Conservation (phyloP, 92 coral and sea anemone species). For the Zoanthus sansibaricus region DNA sequence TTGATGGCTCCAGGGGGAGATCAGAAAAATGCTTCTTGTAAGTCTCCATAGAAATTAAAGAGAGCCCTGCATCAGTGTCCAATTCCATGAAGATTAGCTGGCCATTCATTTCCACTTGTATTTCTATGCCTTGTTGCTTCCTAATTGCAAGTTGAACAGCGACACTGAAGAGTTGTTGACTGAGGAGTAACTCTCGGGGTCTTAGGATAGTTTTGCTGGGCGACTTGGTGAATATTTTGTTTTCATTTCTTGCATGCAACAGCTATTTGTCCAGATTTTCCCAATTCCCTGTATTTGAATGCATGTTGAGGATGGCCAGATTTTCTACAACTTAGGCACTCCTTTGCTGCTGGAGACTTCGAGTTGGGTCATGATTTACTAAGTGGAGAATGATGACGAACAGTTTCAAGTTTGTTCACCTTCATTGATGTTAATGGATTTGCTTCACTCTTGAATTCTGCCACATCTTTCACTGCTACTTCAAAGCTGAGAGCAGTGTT, state of each 20-base stretch:
- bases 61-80: neutral
- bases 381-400: too few relatives aligned
- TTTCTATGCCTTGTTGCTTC: too few relatives aligned
- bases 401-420: too few relatives aligned
- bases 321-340: too few relatives aligned
- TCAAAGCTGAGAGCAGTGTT: too few relatives aligned
- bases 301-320: constrained; percentile 11
- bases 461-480: too few relatives aligned
- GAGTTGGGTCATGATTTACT: too few relatives aligned
- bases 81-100: neutral
- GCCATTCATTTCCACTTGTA: constrained; percentile 50
- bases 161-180: constrained; percentile 36
- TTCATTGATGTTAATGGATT: too few relatives aligned
- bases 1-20: constrained; percentile 53
- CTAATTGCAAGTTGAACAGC: constrained; percentile 41
- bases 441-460: too few relatives aligned
- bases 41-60: constrained; percentile 51
- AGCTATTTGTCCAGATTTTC: constrained; percentile 22
- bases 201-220: constrained; percentile 19
- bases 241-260: neutral
- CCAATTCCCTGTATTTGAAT: constrained; percentile 30
- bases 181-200: too few relatives aligned
- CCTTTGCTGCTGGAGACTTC: neutral
- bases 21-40: constrained; percentile 53
- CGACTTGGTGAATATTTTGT: constrained; percentile 16